Evolutionary conservation across 2,113 vertebrate genomes (phyloP).

Genomic region (Choloepus hoffmanni): DNA sequence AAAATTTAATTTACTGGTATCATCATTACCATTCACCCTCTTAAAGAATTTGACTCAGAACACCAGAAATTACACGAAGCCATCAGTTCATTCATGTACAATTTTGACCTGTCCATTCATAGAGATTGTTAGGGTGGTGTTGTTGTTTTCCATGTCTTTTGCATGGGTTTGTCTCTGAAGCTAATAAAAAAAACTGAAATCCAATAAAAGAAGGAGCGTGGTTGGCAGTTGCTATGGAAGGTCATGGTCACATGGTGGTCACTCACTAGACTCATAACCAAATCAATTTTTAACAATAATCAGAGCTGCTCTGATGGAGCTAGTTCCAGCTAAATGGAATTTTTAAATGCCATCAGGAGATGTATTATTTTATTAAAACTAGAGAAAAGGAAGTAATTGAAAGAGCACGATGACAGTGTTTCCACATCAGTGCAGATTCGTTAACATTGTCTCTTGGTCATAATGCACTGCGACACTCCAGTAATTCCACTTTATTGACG

Average conservation of each 20-base stretch:
- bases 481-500: background rate
- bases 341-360: slow-evolving; percentile 38
- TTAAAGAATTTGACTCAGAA: slow-evolving; percentile 71
- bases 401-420: background rate
- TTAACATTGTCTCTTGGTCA: background rate
- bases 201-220: slow-evolving; percentile 14
- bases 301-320: slow-evolving; percentile 26
- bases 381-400: slow-evolving; percentile 41
- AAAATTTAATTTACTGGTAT: slow-evolving; percentile 36
- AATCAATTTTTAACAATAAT: slow-evolving; percentile 68
- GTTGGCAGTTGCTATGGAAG: slow-evolving; percentile 36
- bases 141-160: slow-evolving; percentile 30
- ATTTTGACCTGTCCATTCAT: slow-evolving; percentile 16
- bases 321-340: slow-evolving; percentile 51
- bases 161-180: slow-evolving; percentile 13
- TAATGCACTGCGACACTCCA: background rate
- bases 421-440: background rate
- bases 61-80: slow-evolving; percentile 52
- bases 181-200: slow-evolving; percentile 74
- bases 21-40: slow-evolving; percentile 51
- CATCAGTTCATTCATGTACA: slow-evolving; percentile 11
- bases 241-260: background rate
- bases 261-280: background rate
- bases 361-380: slow-evolving; percentile 52
- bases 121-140: background rate